Evolutionary conservation across 2,888 invertebrate genomes (phyloP).

Genomic region (Apodemia duryi): DNA sequence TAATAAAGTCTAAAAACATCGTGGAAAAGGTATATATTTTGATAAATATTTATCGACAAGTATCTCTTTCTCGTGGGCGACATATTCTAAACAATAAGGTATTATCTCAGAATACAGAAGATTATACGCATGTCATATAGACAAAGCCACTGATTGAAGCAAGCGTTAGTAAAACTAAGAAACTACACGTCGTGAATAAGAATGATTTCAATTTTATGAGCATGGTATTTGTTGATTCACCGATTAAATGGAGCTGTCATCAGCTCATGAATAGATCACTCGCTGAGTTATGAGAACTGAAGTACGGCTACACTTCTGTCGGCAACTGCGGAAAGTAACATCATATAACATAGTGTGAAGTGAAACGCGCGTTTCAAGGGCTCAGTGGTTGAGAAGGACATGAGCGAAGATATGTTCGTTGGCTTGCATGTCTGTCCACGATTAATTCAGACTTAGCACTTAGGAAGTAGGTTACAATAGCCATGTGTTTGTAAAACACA

Average conservation of each 20-base stretch:
- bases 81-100: not conserved
- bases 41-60: no score
- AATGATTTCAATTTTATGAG: slow-evolving; percentile 34
- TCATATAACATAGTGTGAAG: not conserved
- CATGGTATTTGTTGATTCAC: slow-evolving; percentile 47
- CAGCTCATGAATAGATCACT: slow-evolving; percentile 41
- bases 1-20: no score
- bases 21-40: no score
- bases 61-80: no score
- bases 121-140: no score
- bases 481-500: no score
- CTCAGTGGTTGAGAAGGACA: not conserved
- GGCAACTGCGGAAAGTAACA: not conserved
- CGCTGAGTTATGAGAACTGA: slow-evolving; percentile 23
- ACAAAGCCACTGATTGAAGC: no score
- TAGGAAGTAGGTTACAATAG: no score
- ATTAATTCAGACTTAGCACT: no score
- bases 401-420: not conserved
- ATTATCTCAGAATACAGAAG: not conserved
- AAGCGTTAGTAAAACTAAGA: not conserved
- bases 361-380: not conserved
- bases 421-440: not conserved
- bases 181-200: not conserved
- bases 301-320: not conserved
- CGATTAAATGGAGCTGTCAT: slow-evolving; percentile 52